phyloP scores from a whole-genome alignment of 2,797 vertebrate genomes.

The Tokudaia tokunoshimensis region DNA sequence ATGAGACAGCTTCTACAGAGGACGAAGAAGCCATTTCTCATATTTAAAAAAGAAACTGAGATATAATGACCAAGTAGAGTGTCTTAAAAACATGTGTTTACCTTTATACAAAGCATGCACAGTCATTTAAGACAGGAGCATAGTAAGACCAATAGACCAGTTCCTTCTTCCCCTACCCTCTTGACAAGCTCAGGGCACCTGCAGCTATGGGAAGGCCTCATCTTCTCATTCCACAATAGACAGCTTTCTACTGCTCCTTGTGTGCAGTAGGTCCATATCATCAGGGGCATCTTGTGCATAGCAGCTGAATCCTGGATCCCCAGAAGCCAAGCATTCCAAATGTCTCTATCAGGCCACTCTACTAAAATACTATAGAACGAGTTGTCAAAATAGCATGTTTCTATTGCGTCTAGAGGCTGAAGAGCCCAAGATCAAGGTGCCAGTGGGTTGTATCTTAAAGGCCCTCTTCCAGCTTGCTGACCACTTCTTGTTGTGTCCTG shows the following conservation, averaged over 20 bases:
- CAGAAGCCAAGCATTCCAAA: background rate
- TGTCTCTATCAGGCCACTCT: too few relatives aligned
- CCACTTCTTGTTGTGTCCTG: background rate
- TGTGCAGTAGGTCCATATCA: background rate
- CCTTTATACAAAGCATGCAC: conserved; percentile 29
- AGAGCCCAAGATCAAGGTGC: background rate
- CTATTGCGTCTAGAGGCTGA: background rate
- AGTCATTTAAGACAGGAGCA: conserved; percentile 41
- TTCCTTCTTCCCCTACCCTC: background rate
- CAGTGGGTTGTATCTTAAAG: background rate
- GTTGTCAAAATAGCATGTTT: background rate
- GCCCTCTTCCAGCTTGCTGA: background rate
- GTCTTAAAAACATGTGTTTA: conserved; percentile 34
- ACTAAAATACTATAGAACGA: background rate
- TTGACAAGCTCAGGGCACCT: background rate
- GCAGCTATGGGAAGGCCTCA: background rate
- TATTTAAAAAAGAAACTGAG: background rate
- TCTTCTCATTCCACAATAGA: background rate
- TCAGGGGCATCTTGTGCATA: background rate
- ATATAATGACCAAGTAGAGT: conserved; percentile 31
- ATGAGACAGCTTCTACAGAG: conserved; percentile 34
- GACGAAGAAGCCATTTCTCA: background rate
- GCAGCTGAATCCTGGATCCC: background rate
- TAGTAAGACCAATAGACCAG: background rate
- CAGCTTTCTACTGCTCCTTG: background rate